Conservation (phyloP, 2,888 invertebrate species). For the Melinaea menophilus region DNA sequence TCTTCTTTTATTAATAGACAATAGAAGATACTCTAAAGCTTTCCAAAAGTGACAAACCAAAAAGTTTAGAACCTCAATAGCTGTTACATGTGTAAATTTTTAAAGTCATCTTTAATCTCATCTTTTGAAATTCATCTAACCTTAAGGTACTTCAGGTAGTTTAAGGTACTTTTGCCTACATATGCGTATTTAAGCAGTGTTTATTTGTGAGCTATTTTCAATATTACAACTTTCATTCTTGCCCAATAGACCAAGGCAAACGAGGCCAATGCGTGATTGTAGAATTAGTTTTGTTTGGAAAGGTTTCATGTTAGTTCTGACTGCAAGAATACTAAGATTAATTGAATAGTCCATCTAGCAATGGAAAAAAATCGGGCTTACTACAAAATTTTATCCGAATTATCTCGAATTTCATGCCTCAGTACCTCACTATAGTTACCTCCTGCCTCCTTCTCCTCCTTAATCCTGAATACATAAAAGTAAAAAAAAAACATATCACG, state of each 20-base stretch:
- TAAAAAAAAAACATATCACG: background rate
- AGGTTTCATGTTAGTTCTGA: constrained; percentile 23
- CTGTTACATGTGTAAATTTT: no score
- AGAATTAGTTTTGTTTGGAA: constrained; percentile 32
- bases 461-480: no score
- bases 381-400: background rate
- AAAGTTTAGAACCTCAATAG: no score
- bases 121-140: no score
- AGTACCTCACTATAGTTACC: background rate
- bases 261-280: constrained; percentile 33
- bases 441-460: no score
- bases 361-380: background rate
- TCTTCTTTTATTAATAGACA: no score
- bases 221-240: constrained; percentile 35
- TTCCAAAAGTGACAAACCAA: no score
- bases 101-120: no score
- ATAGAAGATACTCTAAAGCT: no score
- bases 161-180: background rate
- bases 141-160: background rate
- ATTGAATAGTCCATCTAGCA: background rate
- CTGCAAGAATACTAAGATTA: constrained; percentile 21
- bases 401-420: background rate
- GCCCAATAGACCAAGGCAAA: constrained; percentile 26
- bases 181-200: background rate
- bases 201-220: constrained; percentile 30